Evolutionary conservation across 2,797 vertebrate species (phyloP), one percentile per base, ranked within the genome.

Genomic region (Ctenochaetus hawaiiensis): DNA sequence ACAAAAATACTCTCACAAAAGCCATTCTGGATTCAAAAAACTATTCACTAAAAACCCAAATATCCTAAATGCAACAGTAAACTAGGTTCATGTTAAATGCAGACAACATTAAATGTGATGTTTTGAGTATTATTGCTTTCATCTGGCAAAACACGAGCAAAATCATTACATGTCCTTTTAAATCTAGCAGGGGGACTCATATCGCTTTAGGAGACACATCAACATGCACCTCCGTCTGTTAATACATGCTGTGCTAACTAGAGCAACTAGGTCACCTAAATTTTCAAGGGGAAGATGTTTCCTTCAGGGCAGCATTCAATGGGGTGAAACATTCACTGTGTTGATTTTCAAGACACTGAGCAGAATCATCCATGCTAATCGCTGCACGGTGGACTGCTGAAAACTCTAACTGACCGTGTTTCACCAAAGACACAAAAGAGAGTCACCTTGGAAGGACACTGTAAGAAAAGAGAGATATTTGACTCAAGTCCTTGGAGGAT

Each of bases 231-330:
- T 75, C 62, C 3, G 23, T 74, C 78, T 78, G 78, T 81, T 81
- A 65, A 64, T 76, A 53, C 20, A 34, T 2, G 41, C 69, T 49
- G 75, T n/a, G 80, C 87, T 84, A 90, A 90, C 85, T 82, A 74
- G 20, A 91, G 90, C 88, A 93, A 87, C 85, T 94, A 87, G 93
- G 92, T 94, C 89, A 94, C 91, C 92, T 84, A 82, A 81, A 92
- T 93, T 83, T 92, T 90, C 78, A 82, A 90, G 89, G 84, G 69
- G 86, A 88, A 67, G 79, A 82, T 78, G 83, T 88, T 89, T 87
- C 72, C 90, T 90, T 76, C 57, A 63, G 89, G 89, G 82, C 63
- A 78, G 75, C 20, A 67, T 68, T 83, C 77, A 80, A 70, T 17
- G 64, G 81, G 89, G 91, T 91, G 88, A 92, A 92, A 89, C 86